A percentile compares a stretch with the other conserved stretches of the same genome.
Conservation (phyloP, 2,888 invertebrate species). For the Nycteola revayana region DNA sequence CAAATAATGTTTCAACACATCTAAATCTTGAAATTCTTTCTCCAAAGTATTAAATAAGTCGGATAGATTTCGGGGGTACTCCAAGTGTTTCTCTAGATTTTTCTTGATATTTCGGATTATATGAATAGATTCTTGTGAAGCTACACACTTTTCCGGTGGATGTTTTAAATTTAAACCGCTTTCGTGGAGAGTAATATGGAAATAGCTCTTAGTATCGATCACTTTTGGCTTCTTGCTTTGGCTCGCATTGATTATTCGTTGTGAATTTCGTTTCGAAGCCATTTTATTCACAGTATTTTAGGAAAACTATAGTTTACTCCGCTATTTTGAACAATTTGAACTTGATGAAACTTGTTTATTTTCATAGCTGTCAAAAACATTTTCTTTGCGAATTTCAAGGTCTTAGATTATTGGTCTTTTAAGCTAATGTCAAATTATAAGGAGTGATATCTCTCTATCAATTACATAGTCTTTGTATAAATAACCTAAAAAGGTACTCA, state of each 20-base stretch:
- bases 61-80: slow-evolving; percentile 80
- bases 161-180: slow-evolving; percentile 56
- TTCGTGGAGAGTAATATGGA: slow-evolving; percentile 50
- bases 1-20: slow-evolving; percentile 55
- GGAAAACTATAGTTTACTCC: no score
- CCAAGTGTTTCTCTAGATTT: slow-evolving; percentile 56
- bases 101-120: slow-evolving; percentile 67
- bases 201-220: slow-evolving; percentile 38
- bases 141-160: slow-evolving; percentile 57
- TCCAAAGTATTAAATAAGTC: slow-evolving; percentile 64
- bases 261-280: slow-evolving; percentile 40
- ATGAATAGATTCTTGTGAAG: slow-evolving; percentile 64
- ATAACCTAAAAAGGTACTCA: no score
- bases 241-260: slow-evolving; percentile 35
- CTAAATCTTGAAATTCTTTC: slow-evolving; percentile 41
- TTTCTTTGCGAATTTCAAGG: no score
- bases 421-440: no score
- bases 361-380: no score
- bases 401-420: no score
- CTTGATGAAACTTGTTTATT: no score
- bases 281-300: no score
- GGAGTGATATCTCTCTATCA: no score
- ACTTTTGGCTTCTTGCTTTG: slow-evolving; percentile 48
- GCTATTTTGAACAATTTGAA: no score
- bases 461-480: no score